Conservation (phyloP, 2,888 invertebrate genomes). For the Agonopterix arenella region DNA sequence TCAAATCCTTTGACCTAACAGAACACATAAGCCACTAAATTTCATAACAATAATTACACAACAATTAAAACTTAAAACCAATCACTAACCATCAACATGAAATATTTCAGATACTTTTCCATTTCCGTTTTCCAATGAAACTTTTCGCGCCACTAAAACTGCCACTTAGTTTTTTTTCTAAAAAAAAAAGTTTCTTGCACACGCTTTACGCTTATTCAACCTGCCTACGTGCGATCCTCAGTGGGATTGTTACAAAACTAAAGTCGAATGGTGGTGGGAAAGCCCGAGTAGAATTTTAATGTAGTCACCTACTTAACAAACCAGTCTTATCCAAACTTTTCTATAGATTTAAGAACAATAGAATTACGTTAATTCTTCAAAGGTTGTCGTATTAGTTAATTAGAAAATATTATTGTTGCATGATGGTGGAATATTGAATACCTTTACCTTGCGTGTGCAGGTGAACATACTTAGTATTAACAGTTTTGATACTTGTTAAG, state of each 20-base stretch:
- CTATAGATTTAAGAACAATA: no score
- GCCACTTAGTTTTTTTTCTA: not conserved
- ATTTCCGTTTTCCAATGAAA: slow-evolving; percentile 15
- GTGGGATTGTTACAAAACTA: slow-evolving; percentile 31
- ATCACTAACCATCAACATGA: slow-evolving; percentile 26
- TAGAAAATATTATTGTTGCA: no score
- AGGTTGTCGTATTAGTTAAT: no score
- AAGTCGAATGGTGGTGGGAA: slow-evolving; percentile 18
- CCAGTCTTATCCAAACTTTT: slow-evolving; percentile 5
- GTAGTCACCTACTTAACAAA: slow-evolving; percentile 28
- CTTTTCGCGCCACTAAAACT: slow-evolving; percentile 12
- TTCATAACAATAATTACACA: slow-evolving; percentile 12
- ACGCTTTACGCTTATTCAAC: slow-evolving; percentile 2
- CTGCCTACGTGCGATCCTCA: slow-evolving; percentile 24
- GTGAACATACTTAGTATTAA: not conserved
- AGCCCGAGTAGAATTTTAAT: slow-evolving; percentile 37
- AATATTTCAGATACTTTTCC: slow-evolving; percentile 26
- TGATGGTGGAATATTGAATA: no score
- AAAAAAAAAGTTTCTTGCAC: slow-evolving; percentile 1
- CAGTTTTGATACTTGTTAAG: slow-evolving; percentile 4
- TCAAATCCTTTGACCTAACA: slow-evolving; percentile 14
- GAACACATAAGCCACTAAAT: not conserved
- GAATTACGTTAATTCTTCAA: no score
- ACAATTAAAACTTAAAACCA: slow-evolving; percentile 8
- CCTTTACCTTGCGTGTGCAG: no score